Evolutionary conservation across 2,888 invertebrate species (phyloP).

Genomic region (Aricia artaxerxes): DNA sequence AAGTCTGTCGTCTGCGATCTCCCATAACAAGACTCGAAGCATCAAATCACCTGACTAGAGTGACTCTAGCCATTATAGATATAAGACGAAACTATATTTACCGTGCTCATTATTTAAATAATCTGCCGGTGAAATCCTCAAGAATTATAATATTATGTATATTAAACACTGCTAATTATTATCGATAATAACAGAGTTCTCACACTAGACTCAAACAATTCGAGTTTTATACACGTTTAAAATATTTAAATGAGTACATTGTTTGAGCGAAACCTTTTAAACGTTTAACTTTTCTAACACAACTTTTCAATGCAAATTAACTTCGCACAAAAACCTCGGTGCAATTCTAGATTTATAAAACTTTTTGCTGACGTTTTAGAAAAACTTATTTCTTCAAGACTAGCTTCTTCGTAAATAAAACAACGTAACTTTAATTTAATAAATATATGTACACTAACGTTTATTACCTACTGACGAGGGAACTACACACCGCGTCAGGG

Average conservation of each 20-base stretch:
- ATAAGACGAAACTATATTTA: background rate
- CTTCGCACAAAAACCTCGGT: background rate
- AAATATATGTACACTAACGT: slow-evolving; percentile 3
- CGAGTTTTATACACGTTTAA: background rate
- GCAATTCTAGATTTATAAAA: background rate
- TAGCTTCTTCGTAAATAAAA: background rate
- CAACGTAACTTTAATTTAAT: slow-evolving; percentile 17
- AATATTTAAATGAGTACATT: slow-evolving; percentile 27
- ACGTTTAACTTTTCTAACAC: background rate
- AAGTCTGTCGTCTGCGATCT: too few species aligned
- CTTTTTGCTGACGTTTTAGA: background rate
- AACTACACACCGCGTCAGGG: slow-evolving; percentile 11
- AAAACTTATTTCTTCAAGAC: background rate
- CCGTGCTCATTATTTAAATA: slow-evolving; percentile 7
- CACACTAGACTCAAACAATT: background rate
- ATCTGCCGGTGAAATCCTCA: too few species aligned
- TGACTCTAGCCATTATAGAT: background rate
- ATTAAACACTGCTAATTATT: slow-evolving; percentile 7
- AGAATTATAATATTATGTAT: slow-evolving; percentile 17
- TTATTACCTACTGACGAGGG: slow-evolving; percentile 3
- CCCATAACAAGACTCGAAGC: background rate
- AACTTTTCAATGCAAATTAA: background rate
- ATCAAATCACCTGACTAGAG: background rate
- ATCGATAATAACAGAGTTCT: slow-evolving; percentile 9
- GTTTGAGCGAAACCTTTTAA: background rate